Percentiles rank a stretch among this genome's conserved stretches.
Evolutionary conservation across 2,888 invertebrate species (phyloP).

Genomic region (Saturnia pavonia): DNA sequence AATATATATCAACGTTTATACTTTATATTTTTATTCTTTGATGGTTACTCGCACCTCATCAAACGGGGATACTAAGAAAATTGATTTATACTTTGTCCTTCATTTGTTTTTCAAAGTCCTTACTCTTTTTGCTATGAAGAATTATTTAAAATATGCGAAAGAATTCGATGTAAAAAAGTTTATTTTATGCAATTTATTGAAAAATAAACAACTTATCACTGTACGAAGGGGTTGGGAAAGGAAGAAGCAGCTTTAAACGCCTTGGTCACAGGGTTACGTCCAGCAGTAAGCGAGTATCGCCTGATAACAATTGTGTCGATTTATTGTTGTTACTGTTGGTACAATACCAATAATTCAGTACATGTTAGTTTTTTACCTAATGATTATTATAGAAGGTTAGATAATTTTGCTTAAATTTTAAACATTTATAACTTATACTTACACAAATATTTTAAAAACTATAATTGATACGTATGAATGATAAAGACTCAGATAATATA

Average conservation of each 20-base stretch:
- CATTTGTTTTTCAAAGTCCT: neutral
- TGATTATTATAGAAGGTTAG: neutral
- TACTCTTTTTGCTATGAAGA: neutral
- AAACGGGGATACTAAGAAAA: neutral
- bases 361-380: neutral
- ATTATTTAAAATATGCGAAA: neutral
- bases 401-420: no score
- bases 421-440: neutral
- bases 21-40: no score
- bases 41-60: no score
- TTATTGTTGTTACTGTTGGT: neutral
- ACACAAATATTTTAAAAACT: neutral
- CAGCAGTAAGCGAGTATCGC: no score
- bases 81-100: neutral
- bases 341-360: neutral
- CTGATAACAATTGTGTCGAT: neutral
- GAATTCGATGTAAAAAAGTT: neutral
- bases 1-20: no score
- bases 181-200: neutral
- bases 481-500: neutral
- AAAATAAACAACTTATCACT: neutral
- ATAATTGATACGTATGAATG: neutral
- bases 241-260: neutral
- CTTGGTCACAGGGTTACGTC: neutral
- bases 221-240: no score